Percentiles rank a stretch among this genome's conserved stretches.
phyloP scores from a whole-genome alignment of 1,140 invertebrate genomes.

The Idris sp. region DNA sequence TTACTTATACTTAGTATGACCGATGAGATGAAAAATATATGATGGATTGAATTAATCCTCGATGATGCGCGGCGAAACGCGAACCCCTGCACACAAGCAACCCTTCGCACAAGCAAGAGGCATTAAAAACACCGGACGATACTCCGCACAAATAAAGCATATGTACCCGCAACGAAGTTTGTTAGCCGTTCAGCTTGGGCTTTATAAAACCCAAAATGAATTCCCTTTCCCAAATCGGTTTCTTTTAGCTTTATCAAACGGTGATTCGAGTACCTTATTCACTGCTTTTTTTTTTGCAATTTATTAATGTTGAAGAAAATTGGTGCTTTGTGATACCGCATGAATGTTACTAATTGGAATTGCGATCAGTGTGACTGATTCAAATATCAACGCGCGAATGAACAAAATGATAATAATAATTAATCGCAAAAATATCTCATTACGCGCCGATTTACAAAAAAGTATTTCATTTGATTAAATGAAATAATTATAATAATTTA shows the following conservation, averaged over 20 bases:
- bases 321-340: neutral
- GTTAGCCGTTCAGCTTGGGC: slow-evolving; percentile 65
- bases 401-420: no score
- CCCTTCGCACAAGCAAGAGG: slow-evolving; percentile 41
- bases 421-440: no score
- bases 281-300: slow-evolving; percentile 23
- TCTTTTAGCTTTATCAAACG: slow-evolving; percentile 48
- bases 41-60: slow-evolving; percentile 66
- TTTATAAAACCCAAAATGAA: slow-evolving; percentile 62
- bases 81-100: slow-evolving; percentile 35
- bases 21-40: slow-evolving; percentile 66
- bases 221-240: slow-evolving; percentile 51
- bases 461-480: no score
- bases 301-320: slow-evolving; percentile 27
- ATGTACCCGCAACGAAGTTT: slow-evolving; percentile 62
- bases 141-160: slow-evolving; percentile 64
- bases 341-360: slow-evolving; percentile 14
- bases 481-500: no score
- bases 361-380: no score
- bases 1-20: slow-evolving; percentile 60
- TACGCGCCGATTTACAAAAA: no score
- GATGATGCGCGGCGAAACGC: slow-evolving; percentile 38
- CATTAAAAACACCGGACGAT: slow-evolving; percentile 65
- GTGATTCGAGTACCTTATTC: slow-evolving; percentile 18
- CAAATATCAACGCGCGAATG: no score